Evolutionary conservation across 2,888 invertebrate species (phyloP), one percentile per base, ranked within the genome.

Genomic region (Ornithoptera alexandrae): DNA sequence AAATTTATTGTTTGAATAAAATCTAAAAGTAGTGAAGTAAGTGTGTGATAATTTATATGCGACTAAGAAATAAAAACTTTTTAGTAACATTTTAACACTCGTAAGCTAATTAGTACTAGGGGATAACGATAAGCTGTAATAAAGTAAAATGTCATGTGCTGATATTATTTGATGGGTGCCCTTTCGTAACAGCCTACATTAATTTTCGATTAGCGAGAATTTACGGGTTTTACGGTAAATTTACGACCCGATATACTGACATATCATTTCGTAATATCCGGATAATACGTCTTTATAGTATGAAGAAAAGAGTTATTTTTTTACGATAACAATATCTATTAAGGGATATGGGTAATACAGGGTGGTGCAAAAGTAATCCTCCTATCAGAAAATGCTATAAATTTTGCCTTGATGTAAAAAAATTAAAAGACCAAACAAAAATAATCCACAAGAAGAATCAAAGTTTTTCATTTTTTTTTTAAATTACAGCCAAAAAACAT

Each of bases 151-250:
- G 84, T 84, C 87, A 79, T 79, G 76, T 78, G 74, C 79, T 87
- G 87, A 86, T 85, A 87, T 88, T 88, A 78, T 87, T 86, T 83
- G 82, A 81, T 81, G 83, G 82, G 82, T 87, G 90, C 84, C 90
- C 90, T 92, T 91, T 87, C 81, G 81, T 87, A 90, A 89, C 89
- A 78, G 79, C 79, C 81, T 83, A 85, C 92, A 92, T 92, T 90
- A 90, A 90, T 87, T 87, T 90, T 89, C 85, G 90, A 91, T 92
- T 92, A 92, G 87, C 82, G 81, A 81, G 88, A 88, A 90, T 86
- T 79, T 77, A 24, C 76, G 75, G 67, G 62, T 60, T 70, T 70
- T 70, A 67, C 56, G 67, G 70, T 63, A 56, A 63, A 70, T 70
- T 70, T 67, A 70, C 56, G 67, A 60, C 17, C 63, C 56, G 63